phyloP scores from a whole-genome alignment of 2,797 vertebrate species.

The Ctenopoma kingsleyae region DNA sequence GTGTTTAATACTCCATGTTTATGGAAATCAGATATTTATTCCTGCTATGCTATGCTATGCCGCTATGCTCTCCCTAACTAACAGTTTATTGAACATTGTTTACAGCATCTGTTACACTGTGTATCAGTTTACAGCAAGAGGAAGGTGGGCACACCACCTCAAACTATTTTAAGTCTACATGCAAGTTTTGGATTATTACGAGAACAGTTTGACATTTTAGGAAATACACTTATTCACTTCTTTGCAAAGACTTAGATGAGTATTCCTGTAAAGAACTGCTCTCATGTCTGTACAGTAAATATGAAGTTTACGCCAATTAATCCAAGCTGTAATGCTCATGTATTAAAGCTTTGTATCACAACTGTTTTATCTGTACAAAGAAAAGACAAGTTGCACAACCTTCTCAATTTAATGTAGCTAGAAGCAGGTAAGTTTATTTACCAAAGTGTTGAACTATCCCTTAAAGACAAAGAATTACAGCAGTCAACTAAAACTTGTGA shows the following conservation, averaged over 20 bases:
- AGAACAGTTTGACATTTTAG: neutral
- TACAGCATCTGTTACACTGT: neutral
- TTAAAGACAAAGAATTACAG: too few relatives aligned
- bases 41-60: neutral
- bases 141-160: neutral
- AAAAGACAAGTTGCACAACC: too few relatives aligned
- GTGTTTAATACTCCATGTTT: neutral
- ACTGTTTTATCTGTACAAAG: too few relatives aligned
- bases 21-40: neutral
- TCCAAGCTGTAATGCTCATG: too few relatives aligned
- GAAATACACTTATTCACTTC: neutral
- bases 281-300: neutral
- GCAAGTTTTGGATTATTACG: neutral
- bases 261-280: neutral
- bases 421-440: too few relatives aligned
- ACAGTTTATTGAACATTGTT: neutral
- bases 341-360: too few relatives aligned
- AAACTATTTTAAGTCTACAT: neutral
- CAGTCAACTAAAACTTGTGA: too few relatives aligned
- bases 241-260: neutral
- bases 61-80: neutral
- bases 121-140: neutral
- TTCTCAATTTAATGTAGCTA: too few relatives aligned
- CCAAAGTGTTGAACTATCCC: too few relatives aligned
- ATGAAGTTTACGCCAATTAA: neutral